Evolutionary conservation across 37 sponge, comb jelly and placozoan species (phyloP).

Genomic region (Crambe crambe): DNA sequence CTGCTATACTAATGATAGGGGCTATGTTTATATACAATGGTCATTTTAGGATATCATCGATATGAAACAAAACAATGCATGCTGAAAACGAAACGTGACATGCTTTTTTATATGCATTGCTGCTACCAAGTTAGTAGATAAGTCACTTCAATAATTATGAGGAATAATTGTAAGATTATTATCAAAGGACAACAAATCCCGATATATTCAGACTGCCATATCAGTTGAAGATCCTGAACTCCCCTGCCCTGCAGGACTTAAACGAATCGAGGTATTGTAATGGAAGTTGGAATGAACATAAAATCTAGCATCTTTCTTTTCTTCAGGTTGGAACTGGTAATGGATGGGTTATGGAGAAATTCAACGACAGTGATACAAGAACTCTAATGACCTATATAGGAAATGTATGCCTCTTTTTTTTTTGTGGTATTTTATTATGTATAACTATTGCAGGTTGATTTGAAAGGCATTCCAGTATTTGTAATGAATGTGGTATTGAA

Average conservation of each 20-base stretch:
- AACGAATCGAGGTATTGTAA: background rate
- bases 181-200: too few relatives aligned
- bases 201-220: slow-evolving; percentile 39
- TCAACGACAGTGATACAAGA: background rate
- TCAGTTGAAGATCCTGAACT: slow-evolving; percentile 44
- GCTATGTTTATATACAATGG: too few relatives aligned
- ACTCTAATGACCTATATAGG: background rate
- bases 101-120: slow-evolving; percentile 27
- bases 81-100: slow-evolving; percentile 27
- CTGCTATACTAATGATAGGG: too few relatives aligned
- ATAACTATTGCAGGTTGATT: slow-evolving; percentile 11
- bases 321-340: background rate
- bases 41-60: slow-evolving; percentile 10
- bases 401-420: background rate
- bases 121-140: background rate
- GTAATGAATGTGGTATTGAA: slow-evolving; percentile 26
- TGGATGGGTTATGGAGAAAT: background rate
- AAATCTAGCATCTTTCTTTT: background rate
- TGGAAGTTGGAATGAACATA: too few relatives aligned
- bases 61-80: slow-evolving; percentile 11
- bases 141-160: too few relatives aligned
- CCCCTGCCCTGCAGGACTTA: background rate
- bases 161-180: too few relatives aligned
- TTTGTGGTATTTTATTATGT: background rate
- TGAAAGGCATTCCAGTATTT: slow-evolving; percentile 23